These are phyloP conservation scores for Ambastaia sidthimunki DNA, from an alignment of 2,797 vertebrate genomes.

Conservation along the genomic window DNA sequence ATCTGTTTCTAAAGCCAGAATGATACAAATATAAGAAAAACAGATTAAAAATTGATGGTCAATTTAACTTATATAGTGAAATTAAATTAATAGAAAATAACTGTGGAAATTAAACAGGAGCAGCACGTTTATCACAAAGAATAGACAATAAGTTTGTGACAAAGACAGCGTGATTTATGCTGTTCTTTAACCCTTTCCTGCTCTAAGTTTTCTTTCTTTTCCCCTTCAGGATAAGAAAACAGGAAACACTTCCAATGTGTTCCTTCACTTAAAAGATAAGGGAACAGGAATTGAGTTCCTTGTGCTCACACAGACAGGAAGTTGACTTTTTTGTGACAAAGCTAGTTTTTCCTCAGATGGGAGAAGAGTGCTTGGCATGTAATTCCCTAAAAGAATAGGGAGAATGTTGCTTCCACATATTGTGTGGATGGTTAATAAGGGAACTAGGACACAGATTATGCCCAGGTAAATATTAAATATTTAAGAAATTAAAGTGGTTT, in stretches of 20 bases:
- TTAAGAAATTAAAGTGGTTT: conserved; percentile 55
- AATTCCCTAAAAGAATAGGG: conserved; percentile 63
- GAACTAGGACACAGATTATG: conserved; percentile 52
- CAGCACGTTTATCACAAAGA: conserved; percentile 13
- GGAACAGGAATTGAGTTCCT: conserved; percentile 72
- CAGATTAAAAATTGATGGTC: not conserved
- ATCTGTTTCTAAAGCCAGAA: conserved; percentile 6
- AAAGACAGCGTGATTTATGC: conserved; percentile 8
- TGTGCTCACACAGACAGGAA: conserved; percentile 75
- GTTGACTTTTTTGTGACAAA: conserved; percentile 59
- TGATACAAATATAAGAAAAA: conserved; percentile 10
- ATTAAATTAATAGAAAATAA: not conserved
- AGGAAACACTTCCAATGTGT: conserved; percentile 78
- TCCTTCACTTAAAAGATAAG: conserved; percentile 71
- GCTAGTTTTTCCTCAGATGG: conserved; percentile 49
- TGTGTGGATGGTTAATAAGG: conserved; percentile 65
- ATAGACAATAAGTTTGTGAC: conserved; percentile 19
- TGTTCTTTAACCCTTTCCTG: conserved; percentile 47
- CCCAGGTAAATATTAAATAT: conserved; percentile 68
- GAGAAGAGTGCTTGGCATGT: conserved; percentile 25
- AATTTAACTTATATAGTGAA: conserved; percentile 22
- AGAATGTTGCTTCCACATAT: conserved; percentile 74
- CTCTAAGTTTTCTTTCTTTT: conserved; percentile 48
- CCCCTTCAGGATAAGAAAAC: conserved; percentile 66
- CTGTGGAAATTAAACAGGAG: conserved; percentile 18